A percentile compares a stretch with the other conserved stretches of the same genome.
These are phyloP conservation scores for Centropus unirufus DNA, from an alignment of 2,113 vertebrate genomes.

Conservation along the genomic window DNA sequence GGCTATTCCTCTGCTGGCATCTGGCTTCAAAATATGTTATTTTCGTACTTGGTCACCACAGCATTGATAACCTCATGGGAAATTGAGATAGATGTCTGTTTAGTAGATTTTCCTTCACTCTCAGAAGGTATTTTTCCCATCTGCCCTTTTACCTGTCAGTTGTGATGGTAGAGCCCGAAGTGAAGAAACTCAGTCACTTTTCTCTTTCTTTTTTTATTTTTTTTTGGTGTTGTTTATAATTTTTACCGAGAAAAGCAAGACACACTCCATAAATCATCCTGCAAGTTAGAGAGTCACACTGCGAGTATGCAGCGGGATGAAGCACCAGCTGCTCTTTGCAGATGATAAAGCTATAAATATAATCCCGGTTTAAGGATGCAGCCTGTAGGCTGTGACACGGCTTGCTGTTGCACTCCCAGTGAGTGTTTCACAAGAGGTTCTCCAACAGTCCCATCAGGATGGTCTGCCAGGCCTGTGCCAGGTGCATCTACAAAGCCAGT, in stretches of 20 bases:
- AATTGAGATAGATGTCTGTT: conserved; percentile 21
- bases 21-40: background rate
- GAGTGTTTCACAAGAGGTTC: background rate
- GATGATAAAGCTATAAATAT: conserved; percentile 46
- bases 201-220: background rate
- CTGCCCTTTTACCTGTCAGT: conserved; percentile 4
- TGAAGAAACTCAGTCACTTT: background rate
- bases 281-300: conserved; percentile 31
- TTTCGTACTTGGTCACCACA: conserved; percentile 7
- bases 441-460: background rate
- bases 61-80: conserved; percentile 8
- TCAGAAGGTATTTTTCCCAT: conserved; percentile 47
- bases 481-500: background rate
- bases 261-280: conserved; percentile 58
- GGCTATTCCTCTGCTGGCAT: background rate
- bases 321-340: conserved; percentile 39
- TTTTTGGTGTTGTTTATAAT: background rate
- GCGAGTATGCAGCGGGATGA: background rate
- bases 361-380: background rate
- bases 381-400: background rate
- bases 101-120: conserved; percentile 34
- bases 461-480: background rate
- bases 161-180: background rate
- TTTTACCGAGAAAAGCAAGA: conserved; percentile 37
- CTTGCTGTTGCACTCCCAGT: fast-evolving